These are phyloP conservation scores for Dromas ardeola DNA, from an alignment of 2,113 vertebrate species.

Conservation along the genomic window DNA sequence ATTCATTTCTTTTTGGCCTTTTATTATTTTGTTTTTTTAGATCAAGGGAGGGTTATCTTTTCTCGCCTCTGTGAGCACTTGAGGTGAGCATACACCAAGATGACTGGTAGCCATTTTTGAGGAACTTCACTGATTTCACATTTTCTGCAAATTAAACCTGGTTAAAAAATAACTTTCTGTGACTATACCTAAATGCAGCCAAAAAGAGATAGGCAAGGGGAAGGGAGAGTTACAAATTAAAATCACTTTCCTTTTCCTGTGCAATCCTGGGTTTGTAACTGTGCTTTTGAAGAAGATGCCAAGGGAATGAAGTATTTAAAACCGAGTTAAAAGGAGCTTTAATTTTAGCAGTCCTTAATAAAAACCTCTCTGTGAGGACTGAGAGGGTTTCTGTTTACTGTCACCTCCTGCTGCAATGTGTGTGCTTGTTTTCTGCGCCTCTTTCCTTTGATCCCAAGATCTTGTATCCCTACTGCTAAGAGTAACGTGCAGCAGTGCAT, in stretches of 20 bases:
- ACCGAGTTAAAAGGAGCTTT: constrained; percentile 38
- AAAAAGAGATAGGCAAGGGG: not conserved
- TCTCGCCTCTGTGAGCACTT: not conserved
- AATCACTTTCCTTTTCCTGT: constrained; percentile 18
- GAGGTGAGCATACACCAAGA: not conserved
- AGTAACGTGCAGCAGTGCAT: not conserved
- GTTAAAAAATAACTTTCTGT: not conserved
- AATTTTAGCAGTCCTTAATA: constrained; percentile 34
- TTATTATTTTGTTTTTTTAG: not conserved
- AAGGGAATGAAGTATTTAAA: constrained; percentile 29
- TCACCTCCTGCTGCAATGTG: constrained; percentile 46
- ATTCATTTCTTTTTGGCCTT: not conserved
- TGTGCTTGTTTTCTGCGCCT: not conserved
- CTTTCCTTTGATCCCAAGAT: constrained; percentile 45
- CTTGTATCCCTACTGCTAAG: not conserved
- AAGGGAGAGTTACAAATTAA: not conserved
- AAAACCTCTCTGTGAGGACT: constrained; percentile 28
- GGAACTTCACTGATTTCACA: not conserved
- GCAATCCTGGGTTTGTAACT: not conserved
- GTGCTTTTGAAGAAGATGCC: constrained; percentile 49
- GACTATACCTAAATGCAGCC: not conserved
- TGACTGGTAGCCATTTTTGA: not conserved
- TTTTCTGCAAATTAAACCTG: not conserved
- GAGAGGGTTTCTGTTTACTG: constrained; percentile 42
- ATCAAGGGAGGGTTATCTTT: not conserved